These are phyloP conservation scores for Drosophila pallidifrons DNA, from an alignment of 1,140 invertebrate species.

Conservation along the genomic window DNA sequence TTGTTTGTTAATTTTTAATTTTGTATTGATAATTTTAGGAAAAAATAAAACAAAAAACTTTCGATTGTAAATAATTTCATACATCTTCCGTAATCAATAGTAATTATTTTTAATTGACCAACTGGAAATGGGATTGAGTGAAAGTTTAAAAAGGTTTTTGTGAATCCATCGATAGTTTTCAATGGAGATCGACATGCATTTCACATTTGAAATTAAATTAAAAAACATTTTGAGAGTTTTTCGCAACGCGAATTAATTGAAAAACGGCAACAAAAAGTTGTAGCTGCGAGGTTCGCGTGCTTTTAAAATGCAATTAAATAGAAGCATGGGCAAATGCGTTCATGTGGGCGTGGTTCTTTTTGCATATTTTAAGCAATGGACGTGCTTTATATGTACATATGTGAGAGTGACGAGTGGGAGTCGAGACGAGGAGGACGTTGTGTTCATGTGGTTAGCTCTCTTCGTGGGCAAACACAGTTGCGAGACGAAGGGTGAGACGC, in stretches of 20 bases:
- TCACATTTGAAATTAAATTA: constrained; percentile 19
- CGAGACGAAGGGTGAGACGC: constrained; percentile 1
- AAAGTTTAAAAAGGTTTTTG: background rate
- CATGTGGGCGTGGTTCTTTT: constrained; percentile 19
- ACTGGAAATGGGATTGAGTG: background rate
- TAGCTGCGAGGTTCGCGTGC: constrained; percentile 29
- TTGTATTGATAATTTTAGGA: no score
- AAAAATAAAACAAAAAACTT: no score
- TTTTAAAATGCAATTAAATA: constrained; percentile 54
- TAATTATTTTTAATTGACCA: background rate
- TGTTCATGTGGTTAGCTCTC: constrained; percentile 17
- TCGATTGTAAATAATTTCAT: no score
- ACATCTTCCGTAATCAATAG: no score
- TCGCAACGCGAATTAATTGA: constrained; percentile 30
- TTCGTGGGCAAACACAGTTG: constrained; percentile 35
- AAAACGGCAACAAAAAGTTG: constrained; percentile 38
- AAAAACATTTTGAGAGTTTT: constrained; percentile 13
- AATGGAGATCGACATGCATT: constrained; percentile 2
- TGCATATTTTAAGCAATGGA: constrained; percentile 27
- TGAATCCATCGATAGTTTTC: background rate
- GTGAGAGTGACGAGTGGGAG: constrained; percentile 1
- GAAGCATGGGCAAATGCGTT: constrained; percentile 20
- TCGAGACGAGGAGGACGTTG: background rate
- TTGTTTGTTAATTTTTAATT: no score
- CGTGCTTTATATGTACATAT: constrained; percentile 10